Conservation (phyloP, 2,888 invertebrate species). For the Mactromeris polynyma region DNA sequence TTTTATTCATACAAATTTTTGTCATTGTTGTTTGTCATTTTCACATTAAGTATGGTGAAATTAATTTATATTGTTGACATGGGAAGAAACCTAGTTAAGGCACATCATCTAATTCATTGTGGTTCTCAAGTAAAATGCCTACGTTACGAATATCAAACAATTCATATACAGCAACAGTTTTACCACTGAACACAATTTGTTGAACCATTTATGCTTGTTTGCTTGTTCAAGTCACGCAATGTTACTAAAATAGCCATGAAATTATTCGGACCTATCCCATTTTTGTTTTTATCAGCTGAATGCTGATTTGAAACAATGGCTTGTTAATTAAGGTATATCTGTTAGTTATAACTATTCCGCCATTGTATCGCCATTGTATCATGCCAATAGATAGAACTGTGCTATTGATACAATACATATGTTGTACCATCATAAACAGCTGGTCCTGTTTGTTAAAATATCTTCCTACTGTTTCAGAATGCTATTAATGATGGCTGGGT, state of each 20-base stretch:
- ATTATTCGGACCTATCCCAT: neutral
- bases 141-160: too few relatives aligned
- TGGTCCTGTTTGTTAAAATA: neutral
- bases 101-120: too few relatives aligned
- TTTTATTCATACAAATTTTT: neutral
- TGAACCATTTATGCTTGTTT: neutral
- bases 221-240: conserved; percentile 2
- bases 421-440: conserved; percentile 10
- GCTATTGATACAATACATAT: conserved; percentile 39
- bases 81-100: neutral
- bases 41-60: neutral
- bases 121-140: too few relatives aligned
- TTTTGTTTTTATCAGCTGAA: neutral
- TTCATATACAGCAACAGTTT: too few relatives aligned
- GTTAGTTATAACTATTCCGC: neutral
- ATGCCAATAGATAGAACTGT: conserved; percentile 29
- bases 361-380: neutral
- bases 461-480: neutral
- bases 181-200: too few relatives aligned
- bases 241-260: conserved; percentile 1
- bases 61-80: neutral
- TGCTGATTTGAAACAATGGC: conserved; percentile 16
- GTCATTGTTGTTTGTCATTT: neutral
- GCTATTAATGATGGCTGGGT: neutral
- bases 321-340: conserved; percentile 28